Percentiles rank a stretch among this genome's conserved stretches.
phyloP scores from a whole-genome alignment of 2,797 vertebrate genomes.

The Hydrolagus colliei region DNA sequence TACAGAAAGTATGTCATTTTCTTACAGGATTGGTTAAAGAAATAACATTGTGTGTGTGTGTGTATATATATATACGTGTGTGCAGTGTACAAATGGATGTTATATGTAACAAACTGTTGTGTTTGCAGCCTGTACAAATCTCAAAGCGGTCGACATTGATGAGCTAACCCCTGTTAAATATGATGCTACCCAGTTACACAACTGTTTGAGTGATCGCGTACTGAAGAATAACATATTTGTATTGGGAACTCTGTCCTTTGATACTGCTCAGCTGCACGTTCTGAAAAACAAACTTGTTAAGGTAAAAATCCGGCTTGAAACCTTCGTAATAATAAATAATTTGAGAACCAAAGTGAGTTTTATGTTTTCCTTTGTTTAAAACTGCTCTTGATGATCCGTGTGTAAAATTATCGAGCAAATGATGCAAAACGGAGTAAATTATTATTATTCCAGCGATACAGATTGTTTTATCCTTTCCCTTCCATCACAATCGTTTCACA shows the following conservation, averaged over 20 bases:
- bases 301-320: neutral
- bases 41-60: neutral
- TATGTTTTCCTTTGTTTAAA: too few relatives aligned
- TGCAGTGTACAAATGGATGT: too few relatives aligned
- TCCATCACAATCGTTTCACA: too few relatives aligned
- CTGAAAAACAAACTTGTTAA: conserved; percentile 5
- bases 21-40: neutral
- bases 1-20: neutral
- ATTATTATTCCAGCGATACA: too few relatives aligned
- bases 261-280: neutral
- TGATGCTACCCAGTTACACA: neutral
- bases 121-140: neutral
- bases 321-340: neutral
- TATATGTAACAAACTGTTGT: too few relatives aligned
- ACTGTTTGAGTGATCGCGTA: conserved; percentile 13
- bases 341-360: too few relatives aligned
- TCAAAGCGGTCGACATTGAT: neutral
- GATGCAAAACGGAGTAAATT: too few relatives aligned
- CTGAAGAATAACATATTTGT: conserved; percentile 5
- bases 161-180: neutral
- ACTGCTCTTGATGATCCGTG: too few relatives aligned
- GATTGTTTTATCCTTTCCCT: too few relatives aligned
- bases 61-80: too few relatives aligned
- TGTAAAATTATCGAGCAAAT: too few relatives aligned
- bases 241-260: conserved; percentile 1